Evolutionary conservation across 2,113 vertebrate species (phyloP).

Genomic region (Monarcha castaneiventris): DNA sequence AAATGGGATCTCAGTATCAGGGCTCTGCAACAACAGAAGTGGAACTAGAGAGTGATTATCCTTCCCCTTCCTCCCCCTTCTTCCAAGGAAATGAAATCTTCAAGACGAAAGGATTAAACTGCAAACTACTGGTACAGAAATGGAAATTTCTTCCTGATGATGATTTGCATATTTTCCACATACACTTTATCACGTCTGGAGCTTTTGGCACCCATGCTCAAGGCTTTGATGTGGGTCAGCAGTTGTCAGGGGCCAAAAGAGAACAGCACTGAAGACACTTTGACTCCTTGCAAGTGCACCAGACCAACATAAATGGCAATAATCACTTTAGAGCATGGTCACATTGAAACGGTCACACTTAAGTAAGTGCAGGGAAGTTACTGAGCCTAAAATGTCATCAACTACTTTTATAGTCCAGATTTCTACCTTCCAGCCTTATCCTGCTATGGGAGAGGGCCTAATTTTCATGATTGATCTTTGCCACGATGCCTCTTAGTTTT

Average conservation of each 20-base stretch:
- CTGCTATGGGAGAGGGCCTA: neutral
- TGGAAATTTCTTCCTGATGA: neutral
- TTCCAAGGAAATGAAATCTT: slow-evolving; percentile 43
- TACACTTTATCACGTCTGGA: neutral
- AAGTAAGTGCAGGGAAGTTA: neutral
- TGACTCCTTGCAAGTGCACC: neutral
- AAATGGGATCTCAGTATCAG: slow-evolving; percentile 39
- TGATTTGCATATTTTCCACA: slow-evolving; percentile 51
- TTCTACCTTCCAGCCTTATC: neutral
- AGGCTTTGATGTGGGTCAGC: slow-evolving; percentile 33
- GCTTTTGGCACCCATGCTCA: neutral
- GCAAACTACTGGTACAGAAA: slow-evolving; percentile 25
- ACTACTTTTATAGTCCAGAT: neutral
- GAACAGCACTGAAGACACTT: neutral
- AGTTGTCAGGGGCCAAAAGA: neutral
- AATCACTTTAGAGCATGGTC: neutral
- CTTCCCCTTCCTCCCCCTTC: neutral
- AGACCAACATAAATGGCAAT: neutral
- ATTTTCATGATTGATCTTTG: neutral
- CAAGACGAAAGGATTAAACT: slow-evolving; percentile 46
- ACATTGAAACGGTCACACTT: neutral
- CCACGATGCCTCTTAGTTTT: neutral
- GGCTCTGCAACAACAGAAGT: slow-evolving; percentile 30
- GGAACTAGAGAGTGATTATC: slow-evolving; percentile 11
- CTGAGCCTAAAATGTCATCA: slow-evolving; percentile 16